Conservation (phyloP, 2,888 invertebrate genomes). For the Dyspetes luteomarginatus region DNA sequence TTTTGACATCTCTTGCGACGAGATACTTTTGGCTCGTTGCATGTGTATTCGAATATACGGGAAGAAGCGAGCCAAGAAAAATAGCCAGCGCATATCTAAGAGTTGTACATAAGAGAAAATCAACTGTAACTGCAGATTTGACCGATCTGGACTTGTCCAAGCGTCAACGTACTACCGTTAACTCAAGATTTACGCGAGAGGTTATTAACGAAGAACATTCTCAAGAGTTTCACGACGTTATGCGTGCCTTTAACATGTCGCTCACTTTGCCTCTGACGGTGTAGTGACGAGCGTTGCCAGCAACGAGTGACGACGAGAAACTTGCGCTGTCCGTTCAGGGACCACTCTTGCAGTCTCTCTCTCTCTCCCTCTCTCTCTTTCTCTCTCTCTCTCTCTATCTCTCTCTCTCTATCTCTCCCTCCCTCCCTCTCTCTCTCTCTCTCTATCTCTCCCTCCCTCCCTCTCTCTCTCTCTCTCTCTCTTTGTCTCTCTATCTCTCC, state of each 20-base stretch:
- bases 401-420: constrained; percentile 27
- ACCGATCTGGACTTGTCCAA: constrained; percentile 1
- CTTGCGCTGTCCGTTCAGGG: constrained; percentile 52
- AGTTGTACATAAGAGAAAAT: background rate
- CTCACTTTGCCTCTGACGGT: constrained; percentile 39
- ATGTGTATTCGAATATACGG: background rate
- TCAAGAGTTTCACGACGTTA: constrained; percentile 48
- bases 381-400: constrained; percentile 72
- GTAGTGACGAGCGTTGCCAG: constrained; percentile 40
- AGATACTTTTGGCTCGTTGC: constrained; percentile 38
- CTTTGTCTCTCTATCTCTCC: constrained; percentile 43
- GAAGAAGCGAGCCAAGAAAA: background rate
- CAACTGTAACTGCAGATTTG: background rate
- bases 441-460: constrained; percentile 28
- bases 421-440: constrained; percentile 36
- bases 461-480: constrained; percentile 29
- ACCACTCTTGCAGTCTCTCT: constrained; percentile 43
- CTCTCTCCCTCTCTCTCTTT: constrained; percentile 21
- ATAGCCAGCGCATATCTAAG: background rate
- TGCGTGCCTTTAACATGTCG: constrained; percentile 35
- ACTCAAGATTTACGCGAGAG: constrained; percentile 10
- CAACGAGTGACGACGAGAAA: constrained; percentile 50
- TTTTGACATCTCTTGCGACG: constrained; percentile 8
- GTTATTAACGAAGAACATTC: constrained; percentile 54
- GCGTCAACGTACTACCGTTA: background rate